phyloP scores from a whole-genome alignment of 2,113 vertebrate genomes.

The Alethe diademata region DNA sequence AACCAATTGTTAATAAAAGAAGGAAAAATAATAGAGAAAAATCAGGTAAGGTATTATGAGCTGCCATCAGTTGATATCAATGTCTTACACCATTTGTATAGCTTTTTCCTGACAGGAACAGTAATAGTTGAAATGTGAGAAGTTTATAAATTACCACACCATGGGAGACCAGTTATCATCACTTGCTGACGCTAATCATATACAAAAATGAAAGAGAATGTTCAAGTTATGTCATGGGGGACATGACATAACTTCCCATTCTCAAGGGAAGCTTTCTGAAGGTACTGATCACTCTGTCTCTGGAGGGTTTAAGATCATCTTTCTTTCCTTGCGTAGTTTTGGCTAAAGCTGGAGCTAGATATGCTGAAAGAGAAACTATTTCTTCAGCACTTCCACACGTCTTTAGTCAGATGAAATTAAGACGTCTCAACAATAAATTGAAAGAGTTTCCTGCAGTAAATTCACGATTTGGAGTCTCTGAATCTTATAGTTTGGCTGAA shows the following conservation, averaged over 20 bases:
- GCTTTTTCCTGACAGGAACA: not conserved
- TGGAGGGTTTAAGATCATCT: not conserved
- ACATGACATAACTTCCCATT: not conserved
- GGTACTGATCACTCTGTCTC: not conserved
- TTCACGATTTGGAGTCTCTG: not conserved
- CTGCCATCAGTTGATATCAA: not conserved
- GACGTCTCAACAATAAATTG: not conserved
- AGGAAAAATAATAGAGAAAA: not conserved
- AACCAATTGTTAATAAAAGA: not conserved
- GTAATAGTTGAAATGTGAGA: not conserved
- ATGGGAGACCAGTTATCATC: not conserved
- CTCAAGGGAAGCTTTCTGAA: not conserved
- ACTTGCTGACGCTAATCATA: fast-evolving
- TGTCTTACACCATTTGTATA: not conserved
- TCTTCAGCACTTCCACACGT: not conserved
- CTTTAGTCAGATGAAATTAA: not conserved
- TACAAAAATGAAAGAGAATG: not conserved
- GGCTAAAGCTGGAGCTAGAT: not conserved
- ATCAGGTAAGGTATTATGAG: not conserved
- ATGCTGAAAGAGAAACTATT: not conserved
- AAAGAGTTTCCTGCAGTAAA: not conserved
- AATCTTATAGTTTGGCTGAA: not conserved
- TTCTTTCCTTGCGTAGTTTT: not conserved
- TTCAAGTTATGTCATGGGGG: not conserved
- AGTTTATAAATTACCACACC: not conserved